Base-by-base conservation (phyloP, 2,797 vertebrate species). In the Buphagus erythrorhynchus region DNA sequence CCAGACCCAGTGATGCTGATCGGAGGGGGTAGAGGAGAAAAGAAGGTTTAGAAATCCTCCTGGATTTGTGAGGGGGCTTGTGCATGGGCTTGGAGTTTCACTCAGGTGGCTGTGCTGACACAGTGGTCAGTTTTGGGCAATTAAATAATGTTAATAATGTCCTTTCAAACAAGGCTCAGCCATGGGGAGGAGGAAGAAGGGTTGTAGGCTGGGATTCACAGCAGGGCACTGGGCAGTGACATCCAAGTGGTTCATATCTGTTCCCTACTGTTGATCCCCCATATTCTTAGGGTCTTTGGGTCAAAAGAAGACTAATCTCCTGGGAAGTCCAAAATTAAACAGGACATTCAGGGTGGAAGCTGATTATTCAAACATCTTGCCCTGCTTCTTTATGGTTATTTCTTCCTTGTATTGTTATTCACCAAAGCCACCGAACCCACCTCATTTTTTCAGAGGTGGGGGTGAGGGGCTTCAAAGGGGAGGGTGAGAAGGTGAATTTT, bases 221-320 rank as follows among this genome's bases (percentile, higher is more conserved):
- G 55, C 2, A 2, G 40, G 42, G 28, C 1, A 2, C 36, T 76
- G 83, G 66, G 35, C 71, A 79, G 42, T 52, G 38, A 36, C 26
- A 57, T 31, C 36, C 7, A 1, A 26, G 31, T 5, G 4, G 28
- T 31, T 88, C 26, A 2, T 18, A 5, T 36, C 0, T 0, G 13
- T 49, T 31, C 35, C 1, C 1, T 29, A 2, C 16, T 26, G 28
- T 8, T 3, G 8, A 61, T 7, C 46, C 26, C 22, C 48, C 14
- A 12, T 67, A n/a, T 73, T 71, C 20, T 36, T 58, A 45, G 11
- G 65, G 15, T 40, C 24, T 28, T 67, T 67, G 52, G 35, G 15
- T 71, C 45, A 74, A 59, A 90, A 63, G 35, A 55, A 48, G 10
- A 59, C 20, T 46, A 18, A 72, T 31, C 22, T 84, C 16, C 38